Evolutionary conservation across 1,140 invertebrate species (phyloP).

Genomic region (Agrilus planipennis): DNA sequence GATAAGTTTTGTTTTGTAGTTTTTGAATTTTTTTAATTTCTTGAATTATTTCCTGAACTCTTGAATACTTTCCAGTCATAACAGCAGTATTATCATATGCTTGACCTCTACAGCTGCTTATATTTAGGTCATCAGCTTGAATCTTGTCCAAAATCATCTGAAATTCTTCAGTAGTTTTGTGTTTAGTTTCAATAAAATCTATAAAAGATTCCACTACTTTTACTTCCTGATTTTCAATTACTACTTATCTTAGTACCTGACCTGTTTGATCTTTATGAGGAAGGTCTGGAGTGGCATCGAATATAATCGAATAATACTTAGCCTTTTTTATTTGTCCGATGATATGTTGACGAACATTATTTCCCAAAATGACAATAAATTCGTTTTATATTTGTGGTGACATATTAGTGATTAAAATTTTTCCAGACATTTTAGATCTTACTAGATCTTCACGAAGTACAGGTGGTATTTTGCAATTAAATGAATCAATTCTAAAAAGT

Average conservation of each 20-base stretch:
- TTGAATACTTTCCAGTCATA: conserved; percentile 29
- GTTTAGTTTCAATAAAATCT: conserved; percentile 11
- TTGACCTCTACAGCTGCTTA: conserved; percentile 18
- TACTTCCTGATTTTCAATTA: conserved; percentile 8
- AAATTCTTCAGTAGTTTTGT: conserved; percentile 14
- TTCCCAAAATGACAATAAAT: conserved; percentile 7
- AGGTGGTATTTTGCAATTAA: conserved; percentile 14
- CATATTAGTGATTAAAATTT: too few relatives aligned
- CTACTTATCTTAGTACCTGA: conserved; percentile 14
- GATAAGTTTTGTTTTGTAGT: too few relatives aligned
- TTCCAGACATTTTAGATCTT: too few relatives aligned
- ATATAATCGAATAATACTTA: conserved; percentile 11
- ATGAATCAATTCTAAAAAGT: conserved; percentile 23
- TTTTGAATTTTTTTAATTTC: too few relatives aligned
- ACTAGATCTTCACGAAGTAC: conserved; percentile 13
- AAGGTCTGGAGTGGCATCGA: conserved; percentile 13
- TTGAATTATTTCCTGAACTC: conserved; percentile 27
- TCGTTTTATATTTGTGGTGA: conserved; percentile 11
- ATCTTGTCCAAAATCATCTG: conserved; percentile 14
- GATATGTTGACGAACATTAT: not conserved
- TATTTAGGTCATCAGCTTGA: not conserved
- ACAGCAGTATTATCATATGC: conserved; percentile 31
- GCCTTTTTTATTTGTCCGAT: conserved; percentile 8
- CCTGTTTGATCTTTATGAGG: conserved; percentile 14
- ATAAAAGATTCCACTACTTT: conserved; percentile 9